Conservation (phyloP, 2,888 invertebrate species). For the Agrotis exclamationis region DNA sequence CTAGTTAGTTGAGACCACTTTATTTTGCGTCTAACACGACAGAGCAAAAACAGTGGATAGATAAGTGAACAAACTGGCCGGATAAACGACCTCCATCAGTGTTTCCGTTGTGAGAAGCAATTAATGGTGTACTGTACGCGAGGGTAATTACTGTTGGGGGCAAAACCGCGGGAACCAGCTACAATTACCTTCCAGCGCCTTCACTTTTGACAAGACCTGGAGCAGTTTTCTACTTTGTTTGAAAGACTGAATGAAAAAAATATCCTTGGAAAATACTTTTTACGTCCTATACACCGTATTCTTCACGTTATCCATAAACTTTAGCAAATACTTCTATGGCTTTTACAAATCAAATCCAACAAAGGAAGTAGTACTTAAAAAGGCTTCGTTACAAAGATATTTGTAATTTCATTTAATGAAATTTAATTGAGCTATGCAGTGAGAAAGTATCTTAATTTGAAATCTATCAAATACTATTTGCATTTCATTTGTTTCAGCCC, state of each 20-base stretch:
- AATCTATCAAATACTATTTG: too few species aligned
- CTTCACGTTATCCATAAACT: too few species aligned
- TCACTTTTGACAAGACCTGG: constrained; percentile 67
- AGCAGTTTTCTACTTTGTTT: constrained; percentile 24
- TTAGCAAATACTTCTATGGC: too few species aligned
- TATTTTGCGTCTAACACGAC: constrained; percentile 67
- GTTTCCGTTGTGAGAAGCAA: constrained; percentile 74
- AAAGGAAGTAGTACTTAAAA: too few species aligned
- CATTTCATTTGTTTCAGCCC: too few species aligned
- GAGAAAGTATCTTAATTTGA: too few species aligned
- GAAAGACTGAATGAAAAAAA: background rate
- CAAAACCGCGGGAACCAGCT: constrained; percentile 60
- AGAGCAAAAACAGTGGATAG: constrained; percentile 64
- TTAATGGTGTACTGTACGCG: constrained; percentile 73
- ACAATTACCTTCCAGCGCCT: constrained; percentile 66
- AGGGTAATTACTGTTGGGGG: constrained; percentile 73
- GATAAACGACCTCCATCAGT: constrained; percentile 75
- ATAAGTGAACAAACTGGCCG: constrained; percentile 69
- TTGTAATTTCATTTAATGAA: too few species aligned
- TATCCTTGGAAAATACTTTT: background rate
- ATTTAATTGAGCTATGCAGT: too few species aligned
- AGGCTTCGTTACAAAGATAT: too few species aligned
- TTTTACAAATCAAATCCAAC: too few species aligned
- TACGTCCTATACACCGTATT: too few species aligned
- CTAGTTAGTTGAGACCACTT: constrained; percentile 65